Conservation (phyloP, 2,888 invertebrate genomes). For the Ptycholaimellus sp. region DNA sequence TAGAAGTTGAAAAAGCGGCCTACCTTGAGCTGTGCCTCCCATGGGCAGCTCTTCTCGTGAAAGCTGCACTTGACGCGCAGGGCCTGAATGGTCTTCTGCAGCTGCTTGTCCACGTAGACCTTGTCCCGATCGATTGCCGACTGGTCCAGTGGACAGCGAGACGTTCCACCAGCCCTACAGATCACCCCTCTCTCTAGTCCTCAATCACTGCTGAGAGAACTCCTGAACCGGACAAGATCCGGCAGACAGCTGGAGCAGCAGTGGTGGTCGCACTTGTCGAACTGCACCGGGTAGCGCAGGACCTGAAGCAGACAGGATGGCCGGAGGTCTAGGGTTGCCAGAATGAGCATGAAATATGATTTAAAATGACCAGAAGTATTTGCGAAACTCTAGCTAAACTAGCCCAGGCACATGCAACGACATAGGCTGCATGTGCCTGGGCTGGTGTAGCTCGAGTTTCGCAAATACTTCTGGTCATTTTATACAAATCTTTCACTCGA, state of each 20-base stretch:
- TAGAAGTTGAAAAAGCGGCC: too few species aligned
- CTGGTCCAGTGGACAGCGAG: conserved; percentile 7
- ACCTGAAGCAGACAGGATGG: conserved; percentile 22
- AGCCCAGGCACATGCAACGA: too few species aligned
- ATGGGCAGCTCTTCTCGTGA: conserved; percentile 22
- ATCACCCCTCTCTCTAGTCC: neutral
- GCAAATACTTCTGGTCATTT: too few species aligned
- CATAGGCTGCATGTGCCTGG: too few species aligned
- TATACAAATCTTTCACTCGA: too few species aligned
- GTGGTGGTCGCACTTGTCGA: conserved; percentile 22
- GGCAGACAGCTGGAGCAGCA: conserved; percentile 22
- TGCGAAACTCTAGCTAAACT: too few species aligned
- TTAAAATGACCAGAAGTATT: too few species aligned
- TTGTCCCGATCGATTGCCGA: conserved; percentile 3
- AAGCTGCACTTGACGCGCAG: conserved; percentile 25
- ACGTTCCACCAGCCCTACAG: neutral
- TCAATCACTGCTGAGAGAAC: neutral
- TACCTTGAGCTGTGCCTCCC: conserved; percentile 23
- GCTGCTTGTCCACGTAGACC: conserved; percentile 16
- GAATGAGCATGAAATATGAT: conserved; percentile 19
- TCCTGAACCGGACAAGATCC: conserved; percentile 16
- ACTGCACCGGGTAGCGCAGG: conserved; percentile 21
- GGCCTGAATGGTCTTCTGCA: conserved; percentile 19
- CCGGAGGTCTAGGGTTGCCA: conserved; percentile 23
- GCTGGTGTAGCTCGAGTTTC: too few species aligned